These are phyloP conservation scores for Neuroterus valhalla DNA, from an alignment of 1,140 invertebrate genomes.

Conservation along the genomic window DNA sequence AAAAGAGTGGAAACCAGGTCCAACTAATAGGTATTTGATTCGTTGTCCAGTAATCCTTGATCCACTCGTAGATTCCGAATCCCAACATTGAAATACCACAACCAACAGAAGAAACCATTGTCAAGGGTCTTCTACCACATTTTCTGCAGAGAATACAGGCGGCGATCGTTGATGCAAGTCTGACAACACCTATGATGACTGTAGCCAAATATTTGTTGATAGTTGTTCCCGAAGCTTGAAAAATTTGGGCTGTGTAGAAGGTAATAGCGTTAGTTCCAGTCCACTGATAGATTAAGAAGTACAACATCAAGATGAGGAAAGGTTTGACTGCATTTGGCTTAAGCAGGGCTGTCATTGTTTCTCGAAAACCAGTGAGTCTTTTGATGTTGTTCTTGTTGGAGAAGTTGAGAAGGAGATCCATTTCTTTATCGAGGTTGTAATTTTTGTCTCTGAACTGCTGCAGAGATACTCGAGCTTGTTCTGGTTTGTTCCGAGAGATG, in stretches of 20 bases:
- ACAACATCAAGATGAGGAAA: constrained; percentile 79
- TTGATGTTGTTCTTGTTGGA: constrained; percentile 80
- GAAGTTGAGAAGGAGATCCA: constrained; percentile 79
- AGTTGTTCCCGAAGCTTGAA: constrained; percentile 79
- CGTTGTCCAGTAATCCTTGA: constrained; percentile 71
- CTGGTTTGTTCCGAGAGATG: constrained; percentile 78
- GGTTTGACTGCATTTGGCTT: constrained; percentile 81
- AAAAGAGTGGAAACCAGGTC: constrained; percentile 80
- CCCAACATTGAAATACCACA: constrained; percentile 80
- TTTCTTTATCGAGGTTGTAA: constrained; percentile 79
- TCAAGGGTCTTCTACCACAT: constrained; percentile 80
- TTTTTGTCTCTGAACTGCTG: constrained; percentile 79
- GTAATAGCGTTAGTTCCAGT: constrained; percentile 86
- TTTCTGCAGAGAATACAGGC: constrained; percentile 79
- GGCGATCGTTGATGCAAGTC: constrained; percentile 78
- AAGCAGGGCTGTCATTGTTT: constrained; percentile 77
- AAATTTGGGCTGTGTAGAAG: constrained; percentile 87
- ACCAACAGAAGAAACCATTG: constrained; percentile 81
- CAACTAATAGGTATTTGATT: constrained; percentile 61
- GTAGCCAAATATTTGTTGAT: constrained; percentile 80
- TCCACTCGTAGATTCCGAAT: constrained; percentile 79
- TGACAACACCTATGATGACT: constrained; percentile 81
- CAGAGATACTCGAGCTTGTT: constrained; percentile 79
- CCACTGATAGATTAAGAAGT: constrained; percentile 85
- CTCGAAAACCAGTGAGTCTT: constrained; percentile 73